Evolutionary conservation across 2,797 vertebrate genomes (phyloP).

Genomic region (Myotis planiceps): DNA sequence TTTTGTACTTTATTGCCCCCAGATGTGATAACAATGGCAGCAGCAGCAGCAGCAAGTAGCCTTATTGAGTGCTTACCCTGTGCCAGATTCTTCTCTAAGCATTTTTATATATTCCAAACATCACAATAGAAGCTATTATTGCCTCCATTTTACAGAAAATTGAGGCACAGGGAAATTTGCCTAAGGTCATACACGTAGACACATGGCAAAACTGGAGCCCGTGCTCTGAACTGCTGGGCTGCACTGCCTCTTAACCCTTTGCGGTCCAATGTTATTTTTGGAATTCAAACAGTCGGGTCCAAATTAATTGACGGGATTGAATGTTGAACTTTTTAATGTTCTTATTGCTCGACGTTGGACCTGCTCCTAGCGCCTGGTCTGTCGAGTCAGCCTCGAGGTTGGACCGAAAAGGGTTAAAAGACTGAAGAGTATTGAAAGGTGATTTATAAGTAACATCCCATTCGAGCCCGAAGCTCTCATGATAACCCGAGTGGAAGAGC

Average conservation of each 20-base stretch:
- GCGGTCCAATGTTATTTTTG: no score
- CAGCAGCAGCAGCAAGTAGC: neutral
- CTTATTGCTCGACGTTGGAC: no score
- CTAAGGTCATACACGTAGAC: neutral
- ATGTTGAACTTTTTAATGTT: no score
- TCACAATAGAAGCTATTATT: neutral
- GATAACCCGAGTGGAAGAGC: neutral
- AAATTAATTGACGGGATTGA: no score
- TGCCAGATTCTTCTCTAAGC: neutral
- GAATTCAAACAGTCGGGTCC: no score
- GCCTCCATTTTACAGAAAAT: neutral
- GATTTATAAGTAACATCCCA: neutral
- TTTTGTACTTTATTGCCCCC: neutral
- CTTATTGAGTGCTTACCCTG: neutral
- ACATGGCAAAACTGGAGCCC: neutral
- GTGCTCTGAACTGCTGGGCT: neutral
- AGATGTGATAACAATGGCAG: neutral
- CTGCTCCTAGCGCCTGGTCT: no score
- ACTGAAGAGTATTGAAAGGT: neutral
- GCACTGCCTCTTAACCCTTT: neutral
- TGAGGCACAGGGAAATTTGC: neutral
- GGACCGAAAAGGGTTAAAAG: neutral
- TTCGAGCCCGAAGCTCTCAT: neutral
- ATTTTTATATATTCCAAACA: neutral
- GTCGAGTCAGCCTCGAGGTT: no score